Percentiles rank a stretch among this genome's conserved stretches.
Evolutionary conservation across 2,888 invertebrate genomes (phyloP).

Genomic region (Electrophaes corylata): DNA sequence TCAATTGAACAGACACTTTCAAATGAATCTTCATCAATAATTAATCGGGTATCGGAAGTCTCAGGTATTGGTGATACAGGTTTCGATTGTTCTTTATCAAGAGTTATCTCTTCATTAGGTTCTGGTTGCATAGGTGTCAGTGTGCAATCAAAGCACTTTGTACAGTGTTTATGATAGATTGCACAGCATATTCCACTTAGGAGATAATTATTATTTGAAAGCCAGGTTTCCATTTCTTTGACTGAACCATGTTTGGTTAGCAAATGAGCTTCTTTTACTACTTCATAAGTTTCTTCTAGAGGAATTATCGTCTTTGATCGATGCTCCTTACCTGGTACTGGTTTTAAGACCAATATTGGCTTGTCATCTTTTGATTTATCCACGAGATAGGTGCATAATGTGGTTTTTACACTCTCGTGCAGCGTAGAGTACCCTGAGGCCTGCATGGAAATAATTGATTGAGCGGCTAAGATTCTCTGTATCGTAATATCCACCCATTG

Average conservation of each 20-base stretch:
- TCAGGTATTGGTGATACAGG: neutral
- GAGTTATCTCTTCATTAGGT: neutral
- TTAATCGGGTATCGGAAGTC: too few species aligned
- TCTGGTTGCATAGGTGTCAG: neutral
- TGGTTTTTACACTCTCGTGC: conserved; percentile 20
- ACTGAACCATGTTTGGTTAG: conserved; percentile 20
- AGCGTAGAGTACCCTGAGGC: conserved; percentile 8
- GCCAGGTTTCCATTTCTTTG: conserved; percentile 20
- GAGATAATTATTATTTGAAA: conserved; percentile 1
- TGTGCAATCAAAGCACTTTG: neutral
- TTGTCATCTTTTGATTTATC: neutral
- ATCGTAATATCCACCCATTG: conserved; percentile 31
- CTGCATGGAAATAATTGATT: neutral
- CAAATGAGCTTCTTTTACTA: conserved; percentile 18
- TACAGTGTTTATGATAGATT: conserved; percentile 16
- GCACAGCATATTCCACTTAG: conserved; percentile 14
- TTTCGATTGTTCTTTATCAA: neutral
- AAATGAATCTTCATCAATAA: neutral
- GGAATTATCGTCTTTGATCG: conserved; percentile 18
- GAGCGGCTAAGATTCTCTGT: conserved; percentile 15
- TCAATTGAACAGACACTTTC: conserved; percentile 16
- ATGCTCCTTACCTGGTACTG: conserved; percentile 16
- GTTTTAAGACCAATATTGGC: neutral
- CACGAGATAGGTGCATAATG: conserved; percentile 12
- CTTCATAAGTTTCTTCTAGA: conserved; percentile 18